Evolutionary conservation across 2,888 invertebrate species (phyloP), one percentile per base, ranked within the genome.

Genomic region (Spilarctia lutea): DNA sequence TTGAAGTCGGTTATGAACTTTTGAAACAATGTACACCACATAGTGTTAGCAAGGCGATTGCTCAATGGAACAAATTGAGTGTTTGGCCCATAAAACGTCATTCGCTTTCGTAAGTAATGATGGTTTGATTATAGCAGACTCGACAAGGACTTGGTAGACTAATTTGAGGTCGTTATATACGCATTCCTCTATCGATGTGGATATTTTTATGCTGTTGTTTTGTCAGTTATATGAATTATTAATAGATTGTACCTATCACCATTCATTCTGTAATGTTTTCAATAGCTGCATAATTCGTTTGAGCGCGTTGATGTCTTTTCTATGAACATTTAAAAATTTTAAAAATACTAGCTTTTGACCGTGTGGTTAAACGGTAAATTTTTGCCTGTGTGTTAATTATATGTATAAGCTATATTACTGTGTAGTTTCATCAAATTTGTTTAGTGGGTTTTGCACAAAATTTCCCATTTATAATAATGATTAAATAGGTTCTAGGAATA

Each of bases 81-180:
- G 48, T n/a, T n/a, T n/a, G 16, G 35, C 56, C 35, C 3, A 33
- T n/a, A 39, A n/a, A 3, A n/a, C 65, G 65, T 18, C 24, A 35
- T 52, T 65, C 27, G 35, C 52, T 83, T 83, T 82, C 82, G 75
- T 45, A 80, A 83, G 73, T 81, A 81, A 81, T 77, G 67, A 72
- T 72, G 67, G 27, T 82, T 73, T 82, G 81, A 82, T 80, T 80
- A 80, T 80, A 82, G 71, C 70, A 66, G 65, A n/a, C n/a, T 48
- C 24, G 63, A 24, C 78, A 83, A 81, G 81, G 83, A 81, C 75
- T 78, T 69, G 73, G 71, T 75, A 74, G 73, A 78, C 74, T 78
- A n/a, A 27, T 52, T 35, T 52, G 65, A 52, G 71, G 65, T 24
- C 71, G 52, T 30, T 48, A n/a, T 71, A n/a, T 33, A 33, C 35